phyloP scores from a whole-genome alignment of 2,888 invertebrate genomes.

The Cyrtodaria siliqua region DNA sequence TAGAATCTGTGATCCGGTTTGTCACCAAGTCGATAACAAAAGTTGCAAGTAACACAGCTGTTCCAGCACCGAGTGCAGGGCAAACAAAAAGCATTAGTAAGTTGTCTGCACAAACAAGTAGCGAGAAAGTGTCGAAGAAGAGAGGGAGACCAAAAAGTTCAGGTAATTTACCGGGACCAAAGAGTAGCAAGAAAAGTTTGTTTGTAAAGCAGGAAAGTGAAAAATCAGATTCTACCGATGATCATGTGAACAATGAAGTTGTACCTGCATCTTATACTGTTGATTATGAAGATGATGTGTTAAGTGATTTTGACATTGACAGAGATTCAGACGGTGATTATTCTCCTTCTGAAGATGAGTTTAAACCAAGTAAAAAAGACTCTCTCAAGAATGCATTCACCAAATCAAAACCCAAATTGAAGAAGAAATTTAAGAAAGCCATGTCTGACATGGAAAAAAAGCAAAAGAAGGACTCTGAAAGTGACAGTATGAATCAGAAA shows the following conservation, averaged over 20 bases:
- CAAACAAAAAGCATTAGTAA: too few species aligned
- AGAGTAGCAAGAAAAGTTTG: too few species aligned
- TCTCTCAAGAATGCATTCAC: constrained; percentile 8
- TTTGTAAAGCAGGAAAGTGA: too few species aligned
- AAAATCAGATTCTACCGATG: too few species aligned
- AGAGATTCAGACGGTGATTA: constrained; percentile 21
- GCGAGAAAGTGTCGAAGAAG: too few species aligned
- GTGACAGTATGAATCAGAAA: not conserved
- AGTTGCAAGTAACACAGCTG: not conserved
- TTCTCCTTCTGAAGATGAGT: constrained; percentile 43
- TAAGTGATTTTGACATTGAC: constrained; percentile 10
- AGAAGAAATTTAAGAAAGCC: not conserved
- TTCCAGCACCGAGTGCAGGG: not conserved
- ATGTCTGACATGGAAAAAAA: not conserved
- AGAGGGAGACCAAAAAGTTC: too few species aligned
- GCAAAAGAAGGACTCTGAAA: not conserved
- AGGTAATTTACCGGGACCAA: too few species aligned
- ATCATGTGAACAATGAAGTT: too few species aligned
- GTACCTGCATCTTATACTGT: too few species aligned
- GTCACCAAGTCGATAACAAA: not conserved
- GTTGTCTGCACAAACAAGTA: too few species aligned
- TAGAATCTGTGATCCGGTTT: not conserved
- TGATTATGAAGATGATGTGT: not conserved
- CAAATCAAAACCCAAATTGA: constrained; percentile 1
- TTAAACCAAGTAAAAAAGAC: constrained; percentile 21